Conservation (phyloP, 2,888 invertebrate species). For the Nebria brevicollis region DNA sequence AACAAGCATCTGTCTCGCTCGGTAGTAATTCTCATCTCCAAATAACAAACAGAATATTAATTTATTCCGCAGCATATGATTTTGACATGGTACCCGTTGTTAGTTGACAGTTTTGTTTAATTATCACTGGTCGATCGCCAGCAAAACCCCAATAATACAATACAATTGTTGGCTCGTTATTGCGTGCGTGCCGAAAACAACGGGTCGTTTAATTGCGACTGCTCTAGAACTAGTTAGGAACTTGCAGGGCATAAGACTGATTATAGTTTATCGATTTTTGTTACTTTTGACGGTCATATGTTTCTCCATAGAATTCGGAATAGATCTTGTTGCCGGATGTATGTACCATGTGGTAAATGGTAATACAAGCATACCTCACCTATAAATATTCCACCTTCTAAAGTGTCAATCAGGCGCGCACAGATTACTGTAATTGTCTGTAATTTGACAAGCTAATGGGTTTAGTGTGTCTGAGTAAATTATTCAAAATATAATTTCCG, state of each 20-base stretch:
- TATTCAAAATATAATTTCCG: neutral
- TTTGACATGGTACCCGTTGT: neutral
- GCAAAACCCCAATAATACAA: neutral
- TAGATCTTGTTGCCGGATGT: neutral
- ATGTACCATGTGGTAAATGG: neutral
- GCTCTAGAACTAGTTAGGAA: too few species aligned
- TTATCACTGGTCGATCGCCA: neutral
- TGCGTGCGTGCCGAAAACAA: neutral
- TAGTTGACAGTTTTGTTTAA: neutral
- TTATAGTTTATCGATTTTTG: too few species aligned
- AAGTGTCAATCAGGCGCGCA: neutral
- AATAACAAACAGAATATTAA: slow-evolving; percentile 3
- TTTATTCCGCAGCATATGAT: neutral
- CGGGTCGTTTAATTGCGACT: neutral
- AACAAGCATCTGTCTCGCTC: slow-evolving; percentile 17
- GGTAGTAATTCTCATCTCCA: slow-evolving; percentile 9
- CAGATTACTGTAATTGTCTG: slow-evolving; percentile 46
- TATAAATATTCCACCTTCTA: slow-evolving; percentile 41
- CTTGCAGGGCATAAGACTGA: too few species aligned
- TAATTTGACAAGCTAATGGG: slow-evolving; percentile 51
- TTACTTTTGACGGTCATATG: too few species aligned
- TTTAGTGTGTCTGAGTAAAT: slow-evolving; percentile 48
- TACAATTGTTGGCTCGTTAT: neutral
- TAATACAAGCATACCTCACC: slow-evolving; percentile 4
- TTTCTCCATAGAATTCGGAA: too few species aligned